phyloP scores from a whole-genome alignment of 2,797 vertebrate species.

The Eulemur rubriventer region DNA sequence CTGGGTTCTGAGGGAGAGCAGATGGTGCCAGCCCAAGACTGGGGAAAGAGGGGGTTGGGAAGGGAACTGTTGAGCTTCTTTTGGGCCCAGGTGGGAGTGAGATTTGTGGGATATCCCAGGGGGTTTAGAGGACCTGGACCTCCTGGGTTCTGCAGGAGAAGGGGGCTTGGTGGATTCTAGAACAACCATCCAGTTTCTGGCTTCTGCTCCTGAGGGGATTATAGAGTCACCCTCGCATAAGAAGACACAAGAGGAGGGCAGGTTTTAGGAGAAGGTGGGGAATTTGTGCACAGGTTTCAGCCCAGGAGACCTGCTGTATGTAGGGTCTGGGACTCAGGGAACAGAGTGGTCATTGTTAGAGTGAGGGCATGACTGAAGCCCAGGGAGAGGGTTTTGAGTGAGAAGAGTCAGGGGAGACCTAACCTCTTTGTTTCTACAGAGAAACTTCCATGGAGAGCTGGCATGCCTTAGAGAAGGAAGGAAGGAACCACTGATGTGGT shows the following conservation, averaged over 20 bases:
- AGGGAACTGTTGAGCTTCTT: background rate
- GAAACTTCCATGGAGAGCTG: background rate
- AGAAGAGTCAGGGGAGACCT: background rate
- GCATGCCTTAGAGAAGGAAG: background rate
- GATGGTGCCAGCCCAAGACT: background rate
- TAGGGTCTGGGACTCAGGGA: background rate
- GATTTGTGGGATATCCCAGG: background rate
- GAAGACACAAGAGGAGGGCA: background rate
- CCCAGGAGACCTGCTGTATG: background rate
- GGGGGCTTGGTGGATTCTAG: background rate
- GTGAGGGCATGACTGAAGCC: no score
- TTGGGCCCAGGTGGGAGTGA: background rate
- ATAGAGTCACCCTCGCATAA: background rate
- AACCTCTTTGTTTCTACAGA: slow-evolving; percentile 39
- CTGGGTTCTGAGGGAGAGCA: background rate
- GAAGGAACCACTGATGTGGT: background rate
- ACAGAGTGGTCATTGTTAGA: background rate
- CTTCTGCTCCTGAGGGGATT: background rate
- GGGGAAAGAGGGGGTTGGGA: background rate
- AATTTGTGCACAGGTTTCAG: background rate
- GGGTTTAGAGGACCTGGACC: background rate
- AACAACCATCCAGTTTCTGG: background rate
- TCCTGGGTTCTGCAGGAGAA: background rate
- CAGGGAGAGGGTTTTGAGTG: background rate
- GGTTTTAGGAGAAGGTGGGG: background rate